Evolutionary conservation across 2,113 vertebrate species (phyloP).

Genomic region (Leucoraja erinaceus): DNA sequence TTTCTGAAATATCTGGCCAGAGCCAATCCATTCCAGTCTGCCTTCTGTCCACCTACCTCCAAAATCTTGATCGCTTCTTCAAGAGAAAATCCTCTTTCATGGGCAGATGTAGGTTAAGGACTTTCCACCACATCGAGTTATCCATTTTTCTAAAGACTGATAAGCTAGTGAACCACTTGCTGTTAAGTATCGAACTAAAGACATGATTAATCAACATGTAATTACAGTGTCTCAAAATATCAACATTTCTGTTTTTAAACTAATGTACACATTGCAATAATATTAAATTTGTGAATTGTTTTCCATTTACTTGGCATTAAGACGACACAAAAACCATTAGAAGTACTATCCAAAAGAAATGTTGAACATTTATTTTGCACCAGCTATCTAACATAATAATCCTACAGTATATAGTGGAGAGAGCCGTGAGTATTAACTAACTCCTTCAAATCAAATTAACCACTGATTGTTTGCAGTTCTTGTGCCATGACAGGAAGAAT

Average conservation of each 20-base stretch:
- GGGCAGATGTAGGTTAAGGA: not conserved
- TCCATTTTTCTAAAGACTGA: not conserved
- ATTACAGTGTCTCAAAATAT: not conserved
- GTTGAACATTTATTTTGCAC: not conserved
- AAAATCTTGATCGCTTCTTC: not conserved
- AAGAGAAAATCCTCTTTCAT: not conserved
- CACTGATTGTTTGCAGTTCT: too few species aligned
- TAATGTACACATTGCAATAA: not conserved
- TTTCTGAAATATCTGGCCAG: not conserved
- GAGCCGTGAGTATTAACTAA: not conserved
- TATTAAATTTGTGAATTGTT: not conserved
- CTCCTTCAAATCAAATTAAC: too few species aligned
- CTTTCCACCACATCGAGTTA: not conserved
- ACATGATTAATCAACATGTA: not conserved
- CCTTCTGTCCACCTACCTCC: not conserved
- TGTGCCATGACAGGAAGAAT: too few species aligned
- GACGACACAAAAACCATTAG: not conserved
- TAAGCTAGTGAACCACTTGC: not conserved
- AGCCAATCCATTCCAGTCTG: not conserved
- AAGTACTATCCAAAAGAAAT: not conserved
- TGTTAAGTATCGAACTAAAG: not conserved
- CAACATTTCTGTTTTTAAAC: not conserved
- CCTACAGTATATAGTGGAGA: not conserved
- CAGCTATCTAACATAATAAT: not conserved
- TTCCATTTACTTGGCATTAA: not conserved